These are phyloP conservation scores for Dinocampus coccinellae DNA, from an alignment of 2,888 invertebrate genomes.

Conservation along the genomic window DNA sequence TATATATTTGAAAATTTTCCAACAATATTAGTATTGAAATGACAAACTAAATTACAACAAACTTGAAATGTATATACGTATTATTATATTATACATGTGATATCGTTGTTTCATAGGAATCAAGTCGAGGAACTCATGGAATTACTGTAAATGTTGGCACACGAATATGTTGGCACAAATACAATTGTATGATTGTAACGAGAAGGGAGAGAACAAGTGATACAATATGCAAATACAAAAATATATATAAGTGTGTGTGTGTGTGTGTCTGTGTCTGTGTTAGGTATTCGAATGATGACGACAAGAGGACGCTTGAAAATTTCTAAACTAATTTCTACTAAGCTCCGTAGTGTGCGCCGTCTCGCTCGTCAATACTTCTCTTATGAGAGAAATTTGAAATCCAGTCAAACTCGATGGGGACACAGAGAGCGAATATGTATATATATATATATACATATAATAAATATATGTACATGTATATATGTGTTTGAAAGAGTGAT, in stretches of 20 bases:
- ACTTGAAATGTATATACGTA: constrained; percentile 18
- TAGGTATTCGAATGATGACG: background rate
- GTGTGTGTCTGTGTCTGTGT: background rate
- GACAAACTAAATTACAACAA: constrained; percentile 33
- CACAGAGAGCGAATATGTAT: background rate
- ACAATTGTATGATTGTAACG: constrained; percentile 1
- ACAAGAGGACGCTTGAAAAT: constrained; percentile 38
- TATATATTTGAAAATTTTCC: background rate
- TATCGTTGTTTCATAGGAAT: constrained; percentile 37
- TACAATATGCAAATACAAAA: background rate
- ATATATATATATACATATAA: background rate
- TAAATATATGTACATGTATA: background rate
- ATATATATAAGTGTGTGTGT: background rate
- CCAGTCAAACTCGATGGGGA: constrained; percentile 27
- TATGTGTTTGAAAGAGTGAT: constrained; percentile 7
- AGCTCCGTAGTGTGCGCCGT: background rate
- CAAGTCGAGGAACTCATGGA: constrained; percentile 27
- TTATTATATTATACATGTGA: constrained; percentile 7
- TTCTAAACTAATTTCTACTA: constrained; percentile 41
- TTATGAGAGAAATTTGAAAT: constrained; percentile 37
- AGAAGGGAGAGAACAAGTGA: background rate
- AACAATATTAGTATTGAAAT: constrained; percentile 16
- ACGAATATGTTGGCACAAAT: background rate
- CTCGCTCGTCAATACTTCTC: constrained; percentile 31
- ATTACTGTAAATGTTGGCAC: constrained; percentile 26